A percentile compares a stretch with the other conserved stretches of the same genome.
These are phyloP conservation scores for Apocrypta bakeri DNA, from an alignment of 1,140 invertebrate species.

Conservation along the genomic window DNA sequence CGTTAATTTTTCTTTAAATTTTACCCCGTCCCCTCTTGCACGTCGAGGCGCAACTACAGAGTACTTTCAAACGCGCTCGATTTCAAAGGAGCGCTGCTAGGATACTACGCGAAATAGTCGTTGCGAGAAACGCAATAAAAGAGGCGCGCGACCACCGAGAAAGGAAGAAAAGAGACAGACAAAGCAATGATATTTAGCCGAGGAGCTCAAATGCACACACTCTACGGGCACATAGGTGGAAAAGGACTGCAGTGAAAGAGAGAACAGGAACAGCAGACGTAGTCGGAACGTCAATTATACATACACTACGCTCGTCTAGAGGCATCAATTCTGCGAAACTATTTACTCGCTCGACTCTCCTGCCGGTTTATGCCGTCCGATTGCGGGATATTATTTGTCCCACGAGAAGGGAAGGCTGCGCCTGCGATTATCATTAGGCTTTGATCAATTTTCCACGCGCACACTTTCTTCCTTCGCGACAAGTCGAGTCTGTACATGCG, in stretches of 20 bases:
- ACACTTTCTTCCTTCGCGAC: neutral
- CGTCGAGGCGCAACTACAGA: neutral
- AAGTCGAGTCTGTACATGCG: neutral
- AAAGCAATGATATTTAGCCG: conserved; percentile 6
- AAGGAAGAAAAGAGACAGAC: conserved; percentile 12
- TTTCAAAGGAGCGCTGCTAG: neutral
- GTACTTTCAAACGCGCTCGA: conserved; percentile 5
- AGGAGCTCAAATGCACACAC: neutral
- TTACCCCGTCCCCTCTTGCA: neutral
- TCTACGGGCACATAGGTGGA: neutral
- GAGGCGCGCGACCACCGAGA: neutral
- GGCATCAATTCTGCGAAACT: conserved; percentile 10
- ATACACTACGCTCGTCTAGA: neutral
- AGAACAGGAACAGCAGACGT: neutral
- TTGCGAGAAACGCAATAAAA: conserved; percentile 32
- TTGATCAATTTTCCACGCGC: too few species aligned
- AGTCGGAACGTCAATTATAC: conserved; percentile 2
- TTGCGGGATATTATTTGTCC: too few species aligned
- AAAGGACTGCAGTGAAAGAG: neutral
- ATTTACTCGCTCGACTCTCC: neutral
- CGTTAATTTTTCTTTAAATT: conserved; percentile 27
- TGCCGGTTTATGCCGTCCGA: too few species aligned
- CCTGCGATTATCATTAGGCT: conserved; percentile 12
- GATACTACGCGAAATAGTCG: neutral
- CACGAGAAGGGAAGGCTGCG: neutral